phyloP scores from a whole-genome alignment of 2,888 invertebrate species.

The Lobophora halterata region DNA sequence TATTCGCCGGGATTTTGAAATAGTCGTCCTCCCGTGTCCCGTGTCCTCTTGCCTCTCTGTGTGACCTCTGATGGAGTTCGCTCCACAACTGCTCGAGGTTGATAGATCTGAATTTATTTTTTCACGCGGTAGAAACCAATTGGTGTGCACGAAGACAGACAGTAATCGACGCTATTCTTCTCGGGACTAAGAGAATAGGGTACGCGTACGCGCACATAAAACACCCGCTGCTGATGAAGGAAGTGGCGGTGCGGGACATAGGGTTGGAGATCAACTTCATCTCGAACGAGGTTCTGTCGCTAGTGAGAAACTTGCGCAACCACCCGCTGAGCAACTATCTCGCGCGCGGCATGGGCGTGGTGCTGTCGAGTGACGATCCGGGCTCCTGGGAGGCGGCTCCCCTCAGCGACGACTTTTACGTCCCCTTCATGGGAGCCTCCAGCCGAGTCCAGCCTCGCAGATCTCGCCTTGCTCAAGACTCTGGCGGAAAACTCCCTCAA shows the following conservation, averaged over 20 bases:
- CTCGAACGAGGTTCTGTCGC: conserved; percentile 87
- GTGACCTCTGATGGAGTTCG: conserved; percentile 81
- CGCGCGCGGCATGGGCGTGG: conserved; percentile 85
- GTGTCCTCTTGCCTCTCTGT: too few relatives aligned
- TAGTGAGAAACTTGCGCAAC: conserved; percentile 80
- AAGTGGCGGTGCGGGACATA: conserved; percentile 80
- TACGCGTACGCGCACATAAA: conserved; percentile 88
- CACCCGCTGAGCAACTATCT: conserved; percentile 1
- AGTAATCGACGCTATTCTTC: conserved; percentile 88
- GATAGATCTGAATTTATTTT: conserved; percentile 83
- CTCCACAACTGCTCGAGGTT: conserved; percentile 73
- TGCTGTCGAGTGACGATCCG: conserved; percentile 90
- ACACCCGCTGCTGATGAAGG: conserved; percentile 84
- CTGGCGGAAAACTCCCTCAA: conserved; percentile 87
- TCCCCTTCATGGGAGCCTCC: conserved; percentile 88
- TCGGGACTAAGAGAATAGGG: conserved; percentile 88
- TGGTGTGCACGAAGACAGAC: conserved; percentile 84
- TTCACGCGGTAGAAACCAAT: conserved; percentile 92
- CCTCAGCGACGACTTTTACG: conserved; percentile 88
- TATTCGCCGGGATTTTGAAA: conserved; percentile 89
- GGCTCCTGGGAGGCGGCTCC: conserved; percentile 88
- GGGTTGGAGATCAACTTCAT: conserved; percentile 89
- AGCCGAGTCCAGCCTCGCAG: conserved; percentile 83
- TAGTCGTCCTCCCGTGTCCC: conserved; percentile 92
- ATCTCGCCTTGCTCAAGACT: conserved; percentile 86